Evolutionary conservation across 2,113 vertebrate genomes (phyloP), one percentile per base, ranked within the genome.

Genomic region (Prinia subflava): DNA sequence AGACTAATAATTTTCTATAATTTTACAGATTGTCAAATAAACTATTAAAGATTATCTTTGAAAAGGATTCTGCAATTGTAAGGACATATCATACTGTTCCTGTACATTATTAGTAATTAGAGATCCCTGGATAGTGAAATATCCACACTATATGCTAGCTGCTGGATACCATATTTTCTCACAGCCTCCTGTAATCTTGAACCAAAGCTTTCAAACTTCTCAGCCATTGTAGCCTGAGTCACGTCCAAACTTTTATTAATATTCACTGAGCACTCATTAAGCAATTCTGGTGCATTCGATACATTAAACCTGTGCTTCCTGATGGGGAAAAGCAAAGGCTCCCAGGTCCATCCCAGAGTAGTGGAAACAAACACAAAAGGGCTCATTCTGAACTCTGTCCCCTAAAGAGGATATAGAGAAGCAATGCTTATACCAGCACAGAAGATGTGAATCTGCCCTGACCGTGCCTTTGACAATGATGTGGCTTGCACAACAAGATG

Each of bases 21-120:
- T 98, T 98, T 98, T 98, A 98, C 98, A 98, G 97, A 97, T 98
- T 98, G 98, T 98, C 98, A 98, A 98, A 98, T 98, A 98, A 98
- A 98, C 98, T 98, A 98, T 98, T 98, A 98, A 97, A 98, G 98
- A 98, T 98, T 98, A 98, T 98, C 98, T 98, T 98, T 98, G 98
- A 98, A 98, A 98, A 98, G 97, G 97, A 97, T 89, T 98, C 98
- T 98, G 97, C 97, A 97, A 98, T 98, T 98, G 97, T 98, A 97
- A 98, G 97, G 97, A 98, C 97, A 92, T 98, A 98, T 97, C 98
- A 98, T 90, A 98, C 98, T 98, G 98, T 98, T 98, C 98, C 96
- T 96, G 97, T 97, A 95, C 97, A 95, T 97, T 98, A 98, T 96
- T 98, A 97, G 98, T 98, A 98, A 98, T 98, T 98, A 98, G 97